These are phyloP conservation scores for Nycticryphes semicollaris DNA, from an alignment of 2,113 vertebrate genomes.

Conservation along the genomic window DNA sequence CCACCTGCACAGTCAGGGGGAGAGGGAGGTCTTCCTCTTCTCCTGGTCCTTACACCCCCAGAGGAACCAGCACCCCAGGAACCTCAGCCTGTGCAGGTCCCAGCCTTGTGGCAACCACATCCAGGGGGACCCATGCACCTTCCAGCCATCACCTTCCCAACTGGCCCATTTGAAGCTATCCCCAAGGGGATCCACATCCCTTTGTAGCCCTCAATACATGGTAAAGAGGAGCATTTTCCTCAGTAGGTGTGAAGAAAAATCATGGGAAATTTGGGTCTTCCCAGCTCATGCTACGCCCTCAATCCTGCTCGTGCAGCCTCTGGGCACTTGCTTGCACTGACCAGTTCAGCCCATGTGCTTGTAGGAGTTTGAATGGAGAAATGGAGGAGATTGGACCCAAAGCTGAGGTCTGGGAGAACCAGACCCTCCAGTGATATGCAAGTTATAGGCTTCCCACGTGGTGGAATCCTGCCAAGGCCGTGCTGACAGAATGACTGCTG, in stretches of 20 bases:
- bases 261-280: neutral
- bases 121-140: neutral
- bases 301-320: neutral
- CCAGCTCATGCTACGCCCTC: neutral
- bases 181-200: fast-evolving
- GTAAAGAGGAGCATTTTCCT: neutral
- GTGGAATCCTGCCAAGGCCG: no score
- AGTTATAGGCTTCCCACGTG: fast-evolving
- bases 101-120: neutral
- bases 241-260: fast-evolving
- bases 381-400: neutral
- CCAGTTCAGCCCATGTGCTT: neutral
- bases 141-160: neutral
- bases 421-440: neutral
- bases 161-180: neutral
- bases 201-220: neutral
- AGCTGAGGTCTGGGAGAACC: neutral
- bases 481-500: neutral
- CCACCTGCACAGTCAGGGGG: neutral
- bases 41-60: neutral
- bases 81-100: neutral
- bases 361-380: neutral
- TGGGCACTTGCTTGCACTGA: neutral
- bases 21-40: neutral
- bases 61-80: neutral